Conservation (phyloP, 2,113 vertebrate genomes). For the Zapornia atra region DNA sequence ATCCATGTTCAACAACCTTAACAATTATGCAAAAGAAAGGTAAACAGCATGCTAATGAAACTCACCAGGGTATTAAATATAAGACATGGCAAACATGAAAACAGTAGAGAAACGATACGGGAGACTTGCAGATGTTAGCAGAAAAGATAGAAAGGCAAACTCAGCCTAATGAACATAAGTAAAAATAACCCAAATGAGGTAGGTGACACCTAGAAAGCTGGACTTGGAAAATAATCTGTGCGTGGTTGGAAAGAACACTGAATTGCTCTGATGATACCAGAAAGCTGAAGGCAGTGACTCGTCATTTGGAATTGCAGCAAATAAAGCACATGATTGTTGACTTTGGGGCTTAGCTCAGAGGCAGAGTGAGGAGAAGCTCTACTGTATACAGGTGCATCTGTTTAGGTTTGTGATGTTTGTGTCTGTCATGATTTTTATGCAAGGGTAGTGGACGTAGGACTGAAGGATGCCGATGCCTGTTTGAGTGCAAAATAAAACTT, state of each 20-base stretch:
- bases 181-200: background rate
- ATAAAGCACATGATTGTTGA: background rate
- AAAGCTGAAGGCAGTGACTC: background rate
- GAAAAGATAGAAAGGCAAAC: background rate
- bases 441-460: background rate
- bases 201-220: background rate
- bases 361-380: background rate
- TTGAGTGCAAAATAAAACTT: background rate
- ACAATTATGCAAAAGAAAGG: background rate
- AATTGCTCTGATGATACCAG: background rate
- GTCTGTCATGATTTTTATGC: background rate
- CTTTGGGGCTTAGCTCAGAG: background rate
- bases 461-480: background rate
- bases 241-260: background rate
- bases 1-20: background rate
- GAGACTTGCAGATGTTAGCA: background rate
- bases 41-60: background rate
- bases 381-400: fast-evolving
- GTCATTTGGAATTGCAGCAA: background rate
- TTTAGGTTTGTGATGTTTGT: background rate
- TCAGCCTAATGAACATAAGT: background rate
- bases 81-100: background rate
- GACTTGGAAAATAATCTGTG: fast-evolving
- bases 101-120: background rate
- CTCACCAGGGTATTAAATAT: background rate